A percentile compares a stretch with the other conserved stretches of the same genome.
Conservation (phyloP, 2,888 invertebrate genomes). For the Hololepta plana region DNA sequence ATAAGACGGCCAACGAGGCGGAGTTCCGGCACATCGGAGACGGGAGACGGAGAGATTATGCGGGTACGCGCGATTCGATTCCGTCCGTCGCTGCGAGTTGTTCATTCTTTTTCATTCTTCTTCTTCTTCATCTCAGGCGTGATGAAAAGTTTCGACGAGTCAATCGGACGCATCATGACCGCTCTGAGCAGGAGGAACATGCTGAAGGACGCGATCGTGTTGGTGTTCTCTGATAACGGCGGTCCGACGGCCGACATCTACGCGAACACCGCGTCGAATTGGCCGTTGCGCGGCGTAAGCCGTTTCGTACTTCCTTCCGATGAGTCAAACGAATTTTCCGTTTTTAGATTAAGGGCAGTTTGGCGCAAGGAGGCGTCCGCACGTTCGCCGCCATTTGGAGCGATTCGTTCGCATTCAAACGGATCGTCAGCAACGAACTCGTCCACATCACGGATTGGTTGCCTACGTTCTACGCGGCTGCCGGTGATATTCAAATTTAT, state of each 20-base stretch:
- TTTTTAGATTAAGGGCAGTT: too few species aligned
- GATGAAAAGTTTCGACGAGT: constrained; percentile 64
- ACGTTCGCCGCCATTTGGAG: too few species aligned
- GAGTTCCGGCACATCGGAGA: too few species aligned
- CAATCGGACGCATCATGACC: constrained; percentile 53
- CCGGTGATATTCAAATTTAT: constrained; percentile 2
- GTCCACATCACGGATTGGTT: constrained; percentile 79
- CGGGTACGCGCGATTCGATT: too few species aligned
- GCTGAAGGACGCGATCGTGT: constrained; percentile 56
- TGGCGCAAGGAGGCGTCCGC: too few species aligned
- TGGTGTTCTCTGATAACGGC: constrained; percentile 73
- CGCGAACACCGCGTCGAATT: constrained; percentile 52
- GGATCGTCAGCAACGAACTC: constrained; percentile 29
- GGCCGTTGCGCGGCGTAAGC: constrained; percentile 44
- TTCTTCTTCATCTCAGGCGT: constrained; percentile 51
- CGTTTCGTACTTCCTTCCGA: too few species aligned
- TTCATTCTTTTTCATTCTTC: not conserved
- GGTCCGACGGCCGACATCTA: constrained; percentile 50
- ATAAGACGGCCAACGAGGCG: too few species aligned
- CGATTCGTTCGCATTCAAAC: too few species aligned
- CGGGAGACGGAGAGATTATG: too few species aligned
- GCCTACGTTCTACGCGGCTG: constrained; percentile 48
- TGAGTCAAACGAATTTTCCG: too few species aligned
- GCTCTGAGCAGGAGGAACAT: constrained; percentile 43
- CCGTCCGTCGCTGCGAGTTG: too few species aligned